Base-by-base conservation (phyloP, 2,797 vertebrate species). In the Lutjanus campechanus region DNA sequence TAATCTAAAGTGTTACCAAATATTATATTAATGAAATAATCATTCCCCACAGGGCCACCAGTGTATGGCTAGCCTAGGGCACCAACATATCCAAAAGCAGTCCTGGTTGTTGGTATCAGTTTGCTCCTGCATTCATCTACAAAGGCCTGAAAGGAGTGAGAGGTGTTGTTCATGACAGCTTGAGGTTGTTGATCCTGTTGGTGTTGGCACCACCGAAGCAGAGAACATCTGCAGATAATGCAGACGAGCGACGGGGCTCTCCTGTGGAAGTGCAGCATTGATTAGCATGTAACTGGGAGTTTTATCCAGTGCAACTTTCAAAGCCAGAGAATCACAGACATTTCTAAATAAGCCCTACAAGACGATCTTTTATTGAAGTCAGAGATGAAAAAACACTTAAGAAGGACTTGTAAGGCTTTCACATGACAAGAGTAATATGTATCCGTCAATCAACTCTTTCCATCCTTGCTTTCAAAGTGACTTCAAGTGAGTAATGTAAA, bases 401-500 rank as follows among this genome's bases (percentile, higher is more conserved):
- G 58, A 49, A 41, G 41, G 50, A 77, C 63, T 55, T 61, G 22
- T 66, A 22, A 22, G 59, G 73, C 50, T 73, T 63, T 72, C 67
- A 55, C 22, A 11, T 59, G 70, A 72, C 66, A 74, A 13, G 50
- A 66, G n/a, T 7, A 43, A 61, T 69, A n/a, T 51, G 50, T 67
- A 43, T 61, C 72, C 11, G 47, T 65, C 77, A 44, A 43, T 60
- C 77, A 36, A 25, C 41, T 71, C 17, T 64, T 20, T 56, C 53
- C 40, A 7, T 25, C 60, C 9, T 20, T 50, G 40, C 65, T 58
- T 79, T 75, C 82, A 68, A 67, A 74, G 69, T 70, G 71, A 67
- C 75, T 76, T 81, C n/a, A 22, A 19, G 78, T 69, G 78, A 84
- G 76, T 84, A 54, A 59, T 75, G 68, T 47, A 44, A 47, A 51